Conservation (phyloP, 1,140 invertebrate species). For the Cecropterus lyciades region DNA sequence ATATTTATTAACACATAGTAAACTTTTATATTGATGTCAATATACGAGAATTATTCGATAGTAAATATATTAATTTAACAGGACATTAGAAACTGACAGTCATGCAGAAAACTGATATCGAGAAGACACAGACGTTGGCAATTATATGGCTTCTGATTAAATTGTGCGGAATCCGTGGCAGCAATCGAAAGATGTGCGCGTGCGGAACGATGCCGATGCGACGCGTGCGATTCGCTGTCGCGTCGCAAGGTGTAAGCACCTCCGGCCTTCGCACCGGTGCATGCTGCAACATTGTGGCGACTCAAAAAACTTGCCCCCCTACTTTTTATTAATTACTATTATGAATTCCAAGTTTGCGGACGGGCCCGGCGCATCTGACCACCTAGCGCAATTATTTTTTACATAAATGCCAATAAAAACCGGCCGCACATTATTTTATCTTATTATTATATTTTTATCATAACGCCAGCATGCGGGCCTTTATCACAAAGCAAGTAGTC, state of each 20-base stretch:
- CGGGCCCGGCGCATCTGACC: constrained; percentile 13
- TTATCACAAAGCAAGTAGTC: background rate
- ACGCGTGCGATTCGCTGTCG: background rate
- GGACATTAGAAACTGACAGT: constrained; percentile 2
- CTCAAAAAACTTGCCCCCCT: constrained; percentile 45
- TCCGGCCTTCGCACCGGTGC: constrained; percentile 21
- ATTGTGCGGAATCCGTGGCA: background rate
- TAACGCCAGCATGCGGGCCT: constrained; percentile 11
- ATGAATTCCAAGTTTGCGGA: constrained; percentile 40
- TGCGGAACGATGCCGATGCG: background rate
- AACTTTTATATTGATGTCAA: no score
- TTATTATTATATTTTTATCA: constrained; percentile 38
- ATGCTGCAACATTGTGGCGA: constrained; percentile 46
- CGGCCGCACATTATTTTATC: constrained; percentile 18
- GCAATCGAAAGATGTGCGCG: background rate
- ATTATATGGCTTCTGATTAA: constrained; percentile 7
- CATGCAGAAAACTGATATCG: constrained; percentile 6
- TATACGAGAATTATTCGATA: no score
- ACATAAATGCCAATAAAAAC: constrained; percentile 27
- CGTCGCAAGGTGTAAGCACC: constrained; percentile 30
- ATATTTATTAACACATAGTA: no score
- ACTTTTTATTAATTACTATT: constrained; percentile 41
- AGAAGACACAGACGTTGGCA: background rate
- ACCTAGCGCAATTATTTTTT: constrained; percentile 19
- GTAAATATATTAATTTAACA: no score